Evolutionary conservation across 2,113 vertebrate species (phyloP).

Genomic region (Pygoscelis adeliae): DNA sequence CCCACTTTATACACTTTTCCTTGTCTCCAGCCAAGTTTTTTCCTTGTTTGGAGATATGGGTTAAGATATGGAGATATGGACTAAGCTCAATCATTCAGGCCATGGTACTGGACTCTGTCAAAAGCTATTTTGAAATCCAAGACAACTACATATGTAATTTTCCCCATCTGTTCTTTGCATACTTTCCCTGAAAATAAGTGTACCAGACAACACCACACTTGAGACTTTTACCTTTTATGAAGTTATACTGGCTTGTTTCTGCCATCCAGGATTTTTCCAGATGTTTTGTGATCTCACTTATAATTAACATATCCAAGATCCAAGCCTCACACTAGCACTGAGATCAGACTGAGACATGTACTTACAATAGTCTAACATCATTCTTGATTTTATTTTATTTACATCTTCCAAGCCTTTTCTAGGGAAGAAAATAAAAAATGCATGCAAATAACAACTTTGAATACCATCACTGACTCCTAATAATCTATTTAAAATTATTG

Average conservation of each 20-base stretch:
- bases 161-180: not conserved
- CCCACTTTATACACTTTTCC: not conserved
- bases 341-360: not conserved
- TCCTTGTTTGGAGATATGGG: not conserved
- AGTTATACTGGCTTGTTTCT: not conserved
- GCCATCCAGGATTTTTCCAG: not conserved
- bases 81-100: not conserved
- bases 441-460: not conserved
- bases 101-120: not conserved
- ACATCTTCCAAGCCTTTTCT: not conserved
- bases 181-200: not conserved
- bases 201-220: not conserved
- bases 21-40: not conserved
- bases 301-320: not conserved
- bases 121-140: not conserved
- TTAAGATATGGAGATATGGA: not conserved
- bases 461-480: not conserved
- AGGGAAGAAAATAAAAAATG: not conserved
- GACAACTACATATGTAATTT: not conserved
- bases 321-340: not conserved
- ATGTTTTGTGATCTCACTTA: not conserved
- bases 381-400: not conserved
- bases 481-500: not conserved
- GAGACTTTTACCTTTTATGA: not conserved
- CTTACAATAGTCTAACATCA: not conserved